Evolutionary conservation across 2,888 invertebrate species (phyloP), one percentile per base, ranked within the genome.

Genomic region (Chymomyza fuscimana): DNA sequence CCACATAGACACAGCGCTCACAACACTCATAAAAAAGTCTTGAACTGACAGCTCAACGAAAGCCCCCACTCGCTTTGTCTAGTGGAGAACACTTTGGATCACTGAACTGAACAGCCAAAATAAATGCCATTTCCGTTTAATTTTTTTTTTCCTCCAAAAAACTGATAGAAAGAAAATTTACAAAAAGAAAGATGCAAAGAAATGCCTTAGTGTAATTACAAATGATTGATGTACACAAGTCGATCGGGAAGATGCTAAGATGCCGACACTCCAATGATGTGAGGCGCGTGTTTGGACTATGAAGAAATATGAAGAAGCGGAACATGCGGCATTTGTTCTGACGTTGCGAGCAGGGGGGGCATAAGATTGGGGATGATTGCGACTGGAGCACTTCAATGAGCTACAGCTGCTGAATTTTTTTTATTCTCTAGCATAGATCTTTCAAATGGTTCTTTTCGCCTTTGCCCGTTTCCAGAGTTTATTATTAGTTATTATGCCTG

Each of bases 61-160:
- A 46, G 12, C 1, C 40, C 40, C 40, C 7, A 32, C 32, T 32
- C 32, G 9, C 32, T 4, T 4, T 32, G 32, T 32, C 40, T 46
- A 46, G 40, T 46, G 10, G 40, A 46, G 40, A 46, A 12, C 40
- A 46, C 40, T 12, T 46, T 46, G 63, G 76, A 81, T 83, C 78
- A 75, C 65, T 83, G 86, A 79, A 82, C 77, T 54, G 64, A 50
- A 67, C 73, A 67, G 73, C 78, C 70, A 68, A 73, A 78, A 78
- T 70, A 78, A 74, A 83, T 69, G 63, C 74, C 72, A 86, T 86
- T 86, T 82, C 86, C 82, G 86, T 83, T 83, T 62, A 54, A 19
- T n/a, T 54, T 54, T 56, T 46, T 54, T 25, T 1, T 32, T 58
- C 61, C 25, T 46, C 16, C 61, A 19, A 61, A 15, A 56, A 25